Conservation (phyloP, 2,113 vertebrate species). For the Cinclus mexicanus region DNA sequence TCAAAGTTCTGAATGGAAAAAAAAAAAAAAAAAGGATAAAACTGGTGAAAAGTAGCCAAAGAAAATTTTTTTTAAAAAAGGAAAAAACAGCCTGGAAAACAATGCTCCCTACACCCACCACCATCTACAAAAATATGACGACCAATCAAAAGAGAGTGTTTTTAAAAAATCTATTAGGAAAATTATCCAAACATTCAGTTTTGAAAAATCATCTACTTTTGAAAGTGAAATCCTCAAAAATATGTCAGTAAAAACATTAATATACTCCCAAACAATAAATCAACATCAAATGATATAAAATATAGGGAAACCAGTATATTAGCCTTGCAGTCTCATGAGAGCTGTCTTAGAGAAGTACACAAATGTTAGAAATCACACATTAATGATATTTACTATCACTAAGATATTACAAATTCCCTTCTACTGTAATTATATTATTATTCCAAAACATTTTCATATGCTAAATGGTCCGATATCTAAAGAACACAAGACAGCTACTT, state of each 20-base stretch:
- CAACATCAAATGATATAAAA: background rate
- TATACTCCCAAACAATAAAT: background rate
- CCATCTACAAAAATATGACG: background rate
- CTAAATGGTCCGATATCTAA: background rate
- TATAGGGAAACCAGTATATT: background rate
- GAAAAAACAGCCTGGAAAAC: background rate
- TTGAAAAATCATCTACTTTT: background rate
- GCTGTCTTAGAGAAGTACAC: background rate
- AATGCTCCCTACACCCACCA: background rate
- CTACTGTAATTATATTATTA: background rate
- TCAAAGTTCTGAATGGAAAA: background rate
- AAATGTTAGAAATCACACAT: background rate
- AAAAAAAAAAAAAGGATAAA: background rate
- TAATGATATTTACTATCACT: background rate
- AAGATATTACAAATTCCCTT: background rate
- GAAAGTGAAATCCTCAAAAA: background rate
- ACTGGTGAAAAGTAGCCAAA: background rate
- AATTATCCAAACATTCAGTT: background rate
- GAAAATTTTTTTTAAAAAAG: background rate
- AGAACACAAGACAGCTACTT: background rate
- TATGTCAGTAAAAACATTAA: background rate
- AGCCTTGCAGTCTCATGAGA: conserved; percentile 34
- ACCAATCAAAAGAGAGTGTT: background rate
- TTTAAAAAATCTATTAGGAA: background rate
- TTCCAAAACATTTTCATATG: background rate